Evolutionary conservation across 1,140 invertebrate species (phyloP).

Genomic region (Pararge aegeria): DNA sequence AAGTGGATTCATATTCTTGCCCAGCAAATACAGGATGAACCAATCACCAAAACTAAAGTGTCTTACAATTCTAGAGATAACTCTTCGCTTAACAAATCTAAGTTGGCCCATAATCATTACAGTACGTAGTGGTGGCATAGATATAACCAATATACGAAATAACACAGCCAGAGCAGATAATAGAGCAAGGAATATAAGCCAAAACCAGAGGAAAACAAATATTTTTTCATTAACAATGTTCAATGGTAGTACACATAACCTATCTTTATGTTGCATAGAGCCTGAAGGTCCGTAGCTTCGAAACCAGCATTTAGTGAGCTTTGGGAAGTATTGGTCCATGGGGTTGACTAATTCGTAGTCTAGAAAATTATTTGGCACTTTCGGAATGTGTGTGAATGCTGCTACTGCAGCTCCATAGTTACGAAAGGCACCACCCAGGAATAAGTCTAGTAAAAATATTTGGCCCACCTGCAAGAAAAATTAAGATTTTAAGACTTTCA

Average conservation of each 20-base stretch:
- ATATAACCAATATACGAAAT: constrained; percentile 80
- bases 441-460: constrained; percentile 84
- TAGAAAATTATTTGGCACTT: constrained; percentile 47
- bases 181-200: constrained; percentile 86
- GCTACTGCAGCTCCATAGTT: constrained; percentile 84
- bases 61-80: constrained; percentile 79
- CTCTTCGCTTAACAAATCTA: constrained; percentile 68
- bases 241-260: constrained; percentile 86
- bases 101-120: constrained; percentile 81
- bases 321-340: constrained; percentile 85
- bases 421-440: constrained; percentile 87
- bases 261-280: constrained; percentile 81
- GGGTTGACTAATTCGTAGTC: constrained; percentile 64
- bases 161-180: constrained; percentile 83
- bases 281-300: constrained; percentile 84
- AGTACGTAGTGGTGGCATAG: constrained; percentile 72
- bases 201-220: constrained; percentile 90
- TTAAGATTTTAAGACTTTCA: too few relatives aligned
- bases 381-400: constrained; percentile 59
- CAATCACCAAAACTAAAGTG: constrained; percentile 83
- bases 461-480: constrained; percentile 76
- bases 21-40: constrained; percentile 84
- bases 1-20: constrained; percentile 84
- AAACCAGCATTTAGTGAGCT: constrained; percentile 90
- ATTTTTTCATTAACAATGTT: constrained; percentile 92